Base-by-base conservation (phyloP, 2,797 vertebrate species). In the Chaenodraco wilsoni region DNA sequence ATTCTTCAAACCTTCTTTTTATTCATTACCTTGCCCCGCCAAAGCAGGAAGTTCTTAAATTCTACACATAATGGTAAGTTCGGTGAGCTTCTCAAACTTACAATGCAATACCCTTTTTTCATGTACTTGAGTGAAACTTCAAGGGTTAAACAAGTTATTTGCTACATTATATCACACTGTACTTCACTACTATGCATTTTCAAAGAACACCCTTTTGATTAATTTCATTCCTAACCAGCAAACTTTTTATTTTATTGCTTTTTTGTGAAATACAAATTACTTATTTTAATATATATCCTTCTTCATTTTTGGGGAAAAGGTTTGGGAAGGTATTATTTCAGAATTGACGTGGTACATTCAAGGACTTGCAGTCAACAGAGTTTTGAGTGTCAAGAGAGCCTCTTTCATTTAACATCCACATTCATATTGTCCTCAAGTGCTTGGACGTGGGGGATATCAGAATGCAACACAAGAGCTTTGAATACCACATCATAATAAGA, bases 81-180 rank as follows among this genome's bases (percentile, higher is more conserved):
- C 6, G 50, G 31, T 58, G 17, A 15, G 37, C 52, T 66, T 60
- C 15, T 79, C 10, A 58, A 27, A 64, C 23, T 65, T 69, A n/a
- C 59, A 21, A 55, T 55, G 19, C 48, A 37, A 37, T 37, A 37
- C 33, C 33, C 8, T 37, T 37, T 37, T 37, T 37, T 37, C 27
- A 27, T 27, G 27, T 27, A 27, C 27, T 27, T 27, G 27, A 58
- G 3, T 37, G 13, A 46, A 1, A 40, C 37, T 14, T n/a, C 11
- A 45, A 59, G 11, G 15, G 15, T 23, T 14, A 23, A 7, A 37
- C 15, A 69, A 27, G 9, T 46, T 27, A n/a, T 11, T 50, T 72
- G 23, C 23, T 27, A 27, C 23, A 27, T 66, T 33, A 14, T 31
- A 45, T 56, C 44, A 43, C 45, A 50, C 2, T 33, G 12, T 17